phyloP scores from a whole-genome alignment of 2,113 vertebrate genomes.

The Monarcha castaneiventris region DNA sequence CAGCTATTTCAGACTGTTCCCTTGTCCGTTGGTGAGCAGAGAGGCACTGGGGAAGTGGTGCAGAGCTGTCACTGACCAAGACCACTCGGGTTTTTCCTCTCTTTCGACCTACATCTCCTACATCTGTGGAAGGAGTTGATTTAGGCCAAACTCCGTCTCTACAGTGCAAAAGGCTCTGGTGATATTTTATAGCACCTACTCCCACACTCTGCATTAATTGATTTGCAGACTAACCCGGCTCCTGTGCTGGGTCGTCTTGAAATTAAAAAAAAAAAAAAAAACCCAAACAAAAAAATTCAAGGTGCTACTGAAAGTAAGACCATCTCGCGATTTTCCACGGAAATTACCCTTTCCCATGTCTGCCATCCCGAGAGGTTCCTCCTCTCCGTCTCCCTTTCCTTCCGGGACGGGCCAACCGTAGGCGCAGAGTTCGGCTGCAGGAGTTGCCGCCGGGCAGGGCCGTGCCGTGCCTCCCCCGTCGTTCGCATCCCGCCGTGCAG shows the following conservation, averaged over 20 bases:
- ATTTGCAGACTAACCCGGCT: not conserved
- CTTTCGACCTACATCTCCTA: rapidly evolving
- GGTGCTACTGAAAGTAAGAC: rapidly evolving
- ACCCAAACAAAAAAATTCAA: rapidly evolving
- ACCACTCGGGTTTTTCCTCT: rapidly evolving
- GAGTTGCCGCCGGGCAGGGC: not conserved
- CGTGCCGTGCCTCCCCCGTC: not conserved
- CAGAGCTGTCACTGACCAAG: not conserved
- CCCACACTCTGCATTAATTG: rapidly evolving
- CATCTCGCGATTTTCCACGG: rapidly evolving
- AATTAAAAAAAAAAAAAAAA: too few species aligned
- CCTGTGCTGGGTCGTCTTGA: not conserved
- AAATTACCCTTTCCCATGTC: rapidly evolving
- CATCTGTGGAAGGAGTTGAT: rapidly evolving
- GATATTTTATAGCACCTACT: not conserved
- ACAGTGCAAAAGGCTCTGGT: not conserved
- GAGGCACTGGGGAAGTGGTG: too few species aligned
- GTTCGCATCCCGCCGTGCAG: not conserved
- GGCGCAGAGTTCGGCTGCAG: not conserved
- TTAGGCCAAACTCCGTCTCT: not conserved
- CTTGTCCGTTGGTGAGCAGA: rapidly evolving
- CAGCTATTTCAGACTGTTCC: not conserved
- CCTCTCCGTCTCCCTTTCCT: not conserved
- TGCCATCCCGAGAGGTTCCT: not conserved
- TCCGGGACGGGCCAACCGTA: not conserved